phyloP scores from a whole-genome alignment of 2,888 invertebrate species.

The Lacanobia wlatinum region DNA sequence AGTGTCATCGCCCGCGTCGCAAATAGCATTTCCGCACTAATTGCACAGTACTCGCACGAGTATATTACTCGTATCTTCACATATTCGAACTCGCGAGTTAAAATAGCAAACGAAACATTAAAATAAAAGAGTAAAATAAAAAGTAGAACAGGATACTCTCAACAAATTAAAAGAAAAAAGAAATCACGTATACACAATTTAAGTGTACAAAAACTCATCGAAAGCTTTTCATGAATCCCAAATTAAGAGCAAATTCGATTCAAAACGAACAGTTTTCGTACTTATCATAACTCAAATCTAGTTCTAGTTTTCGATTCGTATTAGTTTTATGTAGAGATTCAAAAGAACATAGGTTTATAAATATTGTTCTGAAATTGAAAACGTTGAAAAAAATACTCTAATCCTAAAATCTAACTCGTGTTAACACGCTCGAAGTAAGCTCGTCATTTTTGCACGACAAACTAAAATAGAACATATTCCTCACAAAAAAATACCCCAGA shows the following conservation, averaged over 20 bases:
- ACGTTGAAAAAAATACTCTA: neutral
- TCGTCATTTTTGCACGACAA: slow-evolving; percentile 4
- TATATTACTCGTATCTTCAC: neutral
- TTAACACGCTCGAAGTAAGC: neutral
- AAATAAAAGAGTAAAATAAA: neutral
- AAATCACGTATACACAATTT: neutral
- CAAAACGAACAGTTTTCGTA: neutral
- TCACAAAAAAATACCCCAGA: slow-evolving; percentile 18
- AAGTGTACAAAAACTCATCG: neutral
- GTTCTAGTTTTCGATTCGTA: neutral
- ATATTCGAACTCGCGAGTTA: neutral
- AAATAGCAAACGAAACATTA: too few species aligned
- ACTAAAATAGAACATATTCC: slow-evolving; percentile 24
- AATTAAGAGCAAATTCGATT: neutral
- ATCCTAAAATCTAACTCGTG: neutral
- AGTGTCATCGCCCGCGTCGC: neutral
- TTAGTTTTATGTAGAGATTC: neutral
- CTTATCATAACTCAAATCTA: neutral
- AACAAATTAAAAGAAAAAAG: too few species aligned
- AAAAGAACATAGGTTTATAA: neutral
- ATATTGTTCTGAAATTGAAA: accelerated
- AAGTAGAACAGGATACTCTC: neutral
- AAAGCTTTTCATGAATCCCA: neutral
- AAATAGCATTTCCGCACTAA: neutral
- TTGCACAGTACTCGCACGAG: neutral